Evolutionary conservation across 2,797 vertebrate species (phyloP).

Genomic region (Lepilemur ruficaudatus): DNA sequence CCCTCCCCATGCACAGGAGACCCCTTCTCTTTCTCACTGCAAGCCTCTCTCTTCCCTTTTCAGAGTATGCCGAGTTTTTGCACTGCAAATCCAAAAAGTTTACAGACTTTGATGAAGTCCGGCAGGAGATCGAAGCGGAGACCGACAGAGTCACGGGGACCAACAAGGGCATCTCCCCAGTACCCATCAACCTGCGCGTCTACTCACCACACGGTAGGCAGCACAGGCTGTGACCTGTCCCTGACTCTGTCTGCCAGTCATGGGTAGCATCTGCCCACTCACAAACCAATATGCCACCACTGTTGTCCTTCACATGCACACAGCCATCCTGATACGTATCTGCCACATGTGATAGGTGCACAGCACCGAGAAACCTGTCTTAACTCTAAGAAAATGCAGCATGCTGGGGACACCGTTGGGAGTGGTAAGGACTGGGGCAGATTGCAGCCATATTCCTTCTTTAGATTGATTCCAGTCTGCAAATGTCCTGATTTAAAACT

Average conservation of each 20-base stretch:
- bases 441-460: background rate
- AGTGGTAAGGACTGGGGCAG: too few relatives aligned
- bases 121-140: constrained; percentile 95
- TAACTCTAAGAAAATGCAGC: background rate
- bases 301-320: accelerated
- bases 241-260: background rate
- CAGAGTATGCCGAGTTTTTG: constrained; percentile 97
- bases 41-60: background rate
- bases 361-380: background rate
- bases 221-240: accelerated
- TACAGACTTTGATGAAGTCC: constrained; percentile 95
- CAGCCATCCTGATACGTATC: background rate
- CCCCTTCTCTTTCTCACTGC: background rate
- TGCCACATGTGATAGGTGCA: background rate
- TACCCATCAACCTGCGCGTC: constrained; percentile 95
- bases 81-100: constrained; percentile 96
- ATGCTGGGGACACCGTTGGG: background rate
- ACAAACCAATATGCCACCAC: background rate
- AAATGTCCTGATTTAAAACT: background rate
- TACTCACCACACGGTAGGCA: constrained; percentile 94
- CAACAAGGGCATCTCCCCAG: constrained; percentile 95
- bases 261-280: accelerated
- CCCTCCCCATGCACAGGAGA: accelerated
- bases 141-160: constrained; percentile 94
- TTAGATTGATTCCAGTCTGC: background rate